phyloP scores from a whole-genome alignment of 2,797 vertebrate species.

The Eulemur mongoz region DNA sequence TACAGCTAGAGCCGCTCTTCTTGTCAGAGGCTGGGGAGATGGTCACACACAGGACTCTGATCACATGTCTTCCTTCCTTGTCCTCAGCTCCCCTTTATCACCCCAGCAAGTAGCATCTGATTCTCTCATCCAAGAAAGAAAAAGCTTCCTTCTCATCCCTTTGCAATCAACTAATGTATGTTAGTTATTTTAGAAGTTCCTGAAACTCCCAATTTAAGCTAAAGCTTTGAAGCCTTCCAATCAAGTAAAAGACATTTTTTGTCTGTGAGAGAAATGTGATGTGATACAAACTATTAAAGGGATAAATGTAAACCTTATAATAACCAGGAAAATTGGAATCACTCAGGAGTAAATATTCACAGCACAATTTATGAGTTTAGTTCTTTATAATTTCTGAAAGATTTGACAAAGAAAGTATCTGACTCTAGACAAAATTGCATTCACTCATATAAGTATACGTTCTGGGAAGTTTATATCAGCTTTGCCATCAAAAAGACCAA shows the following conservation, averaged over 20 bases:
- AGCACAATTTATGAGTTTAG: slow-evolving; percentile 1
- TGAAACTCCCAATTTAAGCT: slow-evolving; percentile 51
- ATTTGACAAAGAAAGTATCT: slow-evolving; percentile 43
- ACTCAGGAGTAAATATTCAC: slow-evolving; percentile 54
- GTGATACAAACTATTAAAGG: not conserved
- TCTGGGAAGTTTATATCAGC: slow-evolving; percentile 56
- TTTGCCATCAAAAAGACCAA: slow-evolving; percentile 59
- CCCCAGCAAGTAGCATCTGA: slow-evolving; percentile 58
- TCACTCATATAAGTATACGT: slow-evolving; percentile 29
- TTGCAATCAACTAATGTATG: slow-evolving; percentile 62
- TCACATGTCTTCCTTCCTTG: slow-evolving; percentile 65
- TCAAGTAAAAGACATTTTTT: not conserved
- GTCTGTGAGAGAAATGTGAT: not conserved
- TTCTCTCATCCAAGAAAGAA: slow-evolving; percentile 56
- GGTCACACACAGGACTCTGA: slow-evolving; percentile 52
- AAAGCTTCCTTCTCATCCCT: slow-evolving; percentile 14
- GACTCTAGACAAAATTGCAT: slow-evolving; percentile 32
- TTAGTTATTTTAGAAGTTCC: slow-evolving; percentile 47
- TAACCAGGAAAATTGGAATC: slow-evolving; percentile 49
- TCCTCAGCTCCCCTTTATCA: slow-evolving; percentile 61
- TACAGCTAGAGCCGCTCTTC: slow-evolving; percentile 69
- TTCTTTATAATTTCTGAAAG: slow-evolving; percentile 30
- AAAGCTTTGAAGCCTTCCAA: slow-evolving; percentile 54
- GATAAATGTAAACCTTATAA: slow-evolving; percentile 14
- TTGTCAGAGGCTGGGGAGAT: slow-evolving; percentile 67